These are phyloP conservation scores for Tragelaphus eurycerus DNA, from an alignment of 2,797 vertebrate species.

Conservation along the genomic window DNA sequence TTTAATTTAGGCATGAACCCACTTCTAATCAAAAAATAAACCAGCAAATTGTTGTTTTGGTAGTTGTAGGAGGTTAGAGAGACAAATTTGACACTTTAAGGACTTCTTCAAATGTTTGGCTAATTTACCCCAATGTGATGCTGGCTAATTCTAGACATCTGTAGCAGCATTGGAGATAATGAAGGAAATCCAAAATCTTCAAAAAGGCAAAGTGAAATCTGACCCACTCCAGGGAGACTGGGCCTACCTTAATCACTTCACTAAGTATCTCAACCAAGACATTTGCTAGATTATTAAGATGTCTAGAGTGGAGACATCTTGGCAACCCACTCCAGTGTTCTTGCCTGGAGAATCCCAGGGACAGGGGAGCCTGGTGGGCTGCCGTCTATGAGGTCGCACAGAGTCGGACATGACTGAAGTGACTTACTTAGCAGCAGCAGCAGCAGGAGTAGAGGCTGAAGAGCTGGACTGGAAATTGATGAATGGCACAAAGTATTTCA, in stretches of 20 bases:
- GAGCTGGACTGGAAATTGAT: not conserved
- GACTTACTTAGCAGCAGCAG: no score
- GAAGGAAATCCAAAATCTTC: not conserved
- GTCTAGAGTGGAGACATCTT: not conserved
- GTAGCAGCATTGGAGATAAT: not conserved
- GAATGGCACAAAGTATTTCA: conserved; percentile 7
- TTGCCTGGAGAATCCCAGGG: no score
- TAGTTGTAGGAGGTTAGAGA: not conserved
- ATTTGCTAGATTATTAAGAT: not conserved
- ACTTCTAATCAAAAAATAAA: not conserved
- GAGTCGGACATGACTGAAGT: no score
- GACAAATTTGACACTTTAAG: not conserved
- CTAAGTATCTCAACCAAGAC: not conserved
- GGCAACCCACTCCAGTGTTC: no score
- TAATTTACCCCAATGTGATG: not conserved
- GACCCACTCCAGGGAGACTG: not conserved
- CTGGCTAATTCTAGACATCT: not conserved
- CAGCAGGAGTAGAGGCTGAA: not conserved
- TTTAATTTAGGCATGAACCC: not conserved
- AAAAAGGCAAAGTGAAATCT: conserved; percentile 21
- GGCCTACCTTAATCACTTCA: not conserved
- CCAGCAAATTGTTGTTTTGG: not conserved
- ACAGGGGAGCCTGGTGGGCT: no score
- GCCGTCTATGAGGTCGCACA: no score
- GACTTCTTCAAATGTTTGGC: not conserved